Percentiles rank a stretch among this genome's conserved stretches.
These are phyloP conservation scores for Pluvianellus socialis DNA, from an alignment of 2,113 vertebrate genomes.

Conservation along the genomic window DNA sequence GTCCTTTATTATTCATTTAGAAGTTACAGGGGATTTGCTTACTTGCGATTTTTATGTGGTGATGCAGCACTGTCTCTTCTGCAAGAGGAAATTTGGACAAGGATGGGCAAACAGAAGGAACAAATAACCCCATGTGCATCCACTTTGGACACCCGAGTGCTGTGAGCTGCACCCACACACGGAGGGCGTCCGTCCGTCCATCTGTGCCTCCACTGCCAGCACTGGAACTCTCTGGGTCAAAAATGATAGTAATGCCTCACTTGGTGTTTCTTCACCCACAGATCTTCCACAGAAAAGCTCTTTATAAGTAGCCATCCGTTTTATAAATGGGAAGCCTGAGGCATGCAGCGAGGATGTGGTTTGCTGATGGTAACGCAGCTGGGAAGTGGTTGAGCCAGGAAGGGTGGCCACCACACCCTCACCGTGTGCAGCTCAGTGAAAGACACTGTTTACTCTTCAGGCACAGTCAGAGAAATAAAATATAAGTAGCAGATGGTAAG, in stretches of 20 bases:
- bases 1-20: not conserved
- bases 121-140: accelerated
- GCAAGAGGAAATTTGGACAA: not conserved
- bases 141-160: accelerated
- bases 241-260: not conserved
- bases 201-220: accelerated
- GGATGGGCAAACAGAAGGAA: not conserved
- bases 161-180: not conserved
- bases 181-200: accelerated
- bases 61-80: not conserved
- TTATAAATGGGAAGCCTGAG: not conserved
- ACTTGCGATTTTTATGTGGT: not conserved
- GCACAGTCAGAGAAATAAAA: not conserved
- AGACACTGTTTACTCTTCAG: not conserved
- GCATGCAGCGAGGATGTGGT: not conserved
- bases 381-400: not conserved
- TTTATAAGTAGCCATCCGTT: not conserved
- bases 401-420: not conserved
- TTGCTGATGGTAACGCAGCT: not conserved
- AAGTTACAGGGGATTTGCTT: not conserved
- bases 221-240: not conserved
- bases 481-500: not conserved
- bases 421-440: not conserved
- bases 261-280: not conserved
- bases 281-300: not conserved